Evolutionary conservation across 2,113 vertebrate species (phyloP).

Genomic region (Hirundichthys speculiger): DNA sequence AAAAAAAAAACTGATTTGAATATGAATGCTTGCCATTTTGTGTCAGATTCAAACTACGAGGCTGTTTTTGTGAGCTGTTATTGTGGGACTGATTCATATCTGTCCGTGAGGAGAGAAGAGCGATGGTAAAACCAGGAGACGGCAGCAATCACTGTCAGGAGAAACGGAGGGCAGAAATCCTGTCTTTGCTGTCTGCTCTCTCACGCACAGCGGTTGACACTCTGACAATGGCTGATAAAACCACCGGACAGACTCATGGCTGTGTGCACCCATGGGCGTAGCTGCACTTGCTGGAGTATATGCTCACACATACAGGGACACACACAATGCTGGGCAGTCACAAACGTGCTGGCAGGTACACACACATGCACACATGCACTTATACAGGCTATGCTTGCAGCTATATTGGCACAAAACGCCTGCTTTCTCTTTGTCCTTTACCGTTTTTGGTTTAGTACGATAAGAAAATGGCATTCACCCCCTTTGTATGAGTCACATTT

Average conservation of each 20-base stretch:
- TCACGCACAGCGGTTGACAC: constrained; percentile 51
- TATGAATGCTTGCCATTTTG: background rate
- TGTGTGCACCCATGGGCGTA: constrained; percentile 25
- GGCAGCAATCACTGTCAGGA: constrained; percentile 33
- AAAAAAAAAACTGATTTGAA: background rate
- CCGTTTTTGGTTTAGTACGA: constrained; percentile 24
- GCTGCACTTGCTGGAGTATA: constrained; percentile 14
- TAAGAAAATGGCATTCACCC: constrained; percentile 6
- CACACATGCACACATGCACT: constrained; percentile 7
- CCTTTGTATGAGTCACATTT: constrained; percentile 27
- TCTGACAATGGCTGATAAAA: constrained; percentile 64
- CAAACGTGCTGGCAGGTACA: constrained; percentile 7
- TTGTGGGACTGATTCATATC: constrained; percentile 10
- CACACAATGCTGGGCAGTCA: constrained; percentile 7
- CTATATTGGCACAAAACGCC: constrained; percentile 32
- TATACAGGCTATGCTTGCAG: constrained; percentile 29
- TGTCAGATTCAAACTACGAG: constrained; percentile 26
- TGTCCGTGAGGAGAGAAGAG: constrained; percentile 20
- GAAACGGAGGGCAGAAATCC: constrained; percentile 56
- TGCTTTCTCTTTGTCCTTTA: constrained; percentile 46
- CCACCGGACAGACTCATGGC: constrained; percentile 45
- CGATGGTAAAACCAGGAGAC: constrained; percentile 40
- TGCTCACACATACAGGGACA: background rate
- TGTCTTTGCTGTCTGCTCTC: constrained; percentile 41
- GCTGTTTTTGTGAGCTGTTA: constrained; percentile 29